Conservation (phyloP, 2,797 vertebrate species). For the Denticeps clupeoides region DNA sequence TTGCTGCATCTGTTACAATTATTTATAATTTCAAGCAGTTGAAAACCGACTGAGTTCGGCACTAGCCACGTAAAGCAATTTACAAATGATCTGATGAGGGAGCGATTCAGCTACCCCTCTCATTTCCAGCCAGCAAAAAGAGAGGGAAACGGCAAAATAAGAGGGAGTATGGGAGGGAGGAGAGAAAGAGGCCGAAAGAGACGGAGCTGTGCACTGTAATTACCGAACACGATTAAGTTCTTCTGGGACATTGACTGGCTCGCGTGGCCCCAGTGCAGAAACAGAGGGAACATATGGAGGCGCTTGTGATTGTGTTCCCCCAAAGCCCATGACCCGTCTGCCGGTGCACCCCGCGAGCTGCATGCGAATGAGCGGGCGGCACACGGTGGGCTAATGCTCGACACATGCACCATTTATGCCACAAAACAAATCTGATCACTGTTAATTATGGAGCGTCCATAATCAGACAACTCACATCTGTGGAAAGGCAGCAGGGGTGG, state of each 20-base stretch:
- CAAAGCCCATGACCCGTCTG: slow-evolving; percentile 97
- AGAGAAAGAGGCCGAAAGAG: slow-evolving; percentile 27
- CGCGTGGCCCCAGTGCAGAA: slow-evolving; percentile 82
- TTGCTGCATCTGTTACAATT: slow-evolving; percentile 99
- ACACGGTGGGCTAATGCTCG: slow-evolving; percentile 92
- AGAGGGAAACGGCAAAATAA: slow-evolving; percentile 10
- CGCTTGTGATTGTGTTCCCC: slow-evolving; percentile 96
- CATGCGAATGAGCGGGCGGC: slow-evolving; percentile 94
- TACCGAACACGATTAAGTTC: slow-evolving; percentile 99
- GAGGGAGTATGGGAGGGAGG: slow-evolving; percentile 21
- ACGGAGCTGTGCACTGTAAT: slow-evolving; percentile 70
- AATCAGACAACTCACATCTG: slow-evolving; percentile 87
- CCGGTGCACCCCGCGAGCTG: slow-evolving; percentile 93
- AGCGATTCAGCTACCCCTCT: slow-evolving; percentile 79
- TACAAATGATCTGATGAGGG: slow-evolving; percentile 97
- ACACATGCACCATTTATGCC: slow-evolving; percentile 98
- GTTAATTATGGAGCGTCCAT: slow-evolving; percentile 96
- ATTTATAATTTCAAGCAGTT: slow-evolving; percentile 99
- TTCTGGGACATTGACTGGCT: slow-evolving; percentile 97
- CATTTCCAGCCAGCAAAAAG: slow-evolving; percentile 76
- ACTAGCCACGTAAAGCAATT: slow-evolving; percentile 97
- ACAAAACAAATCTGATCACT: slow-evolving; percentile 99
- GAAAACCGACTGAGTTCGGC: slow-evolving; percentile 88
- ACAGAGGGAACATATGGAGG: slow-evolving; percentile 97
- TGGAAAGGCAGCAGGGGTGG: slow-evolving; percentile 73